Percentiles rank a stretch among this genome's conserved stretches.
These are phyloP conservation scores for Tortrix viridana DNA, from an alignment of 2,888 invertebrate species.

Conservation along the genomic window DNA sequence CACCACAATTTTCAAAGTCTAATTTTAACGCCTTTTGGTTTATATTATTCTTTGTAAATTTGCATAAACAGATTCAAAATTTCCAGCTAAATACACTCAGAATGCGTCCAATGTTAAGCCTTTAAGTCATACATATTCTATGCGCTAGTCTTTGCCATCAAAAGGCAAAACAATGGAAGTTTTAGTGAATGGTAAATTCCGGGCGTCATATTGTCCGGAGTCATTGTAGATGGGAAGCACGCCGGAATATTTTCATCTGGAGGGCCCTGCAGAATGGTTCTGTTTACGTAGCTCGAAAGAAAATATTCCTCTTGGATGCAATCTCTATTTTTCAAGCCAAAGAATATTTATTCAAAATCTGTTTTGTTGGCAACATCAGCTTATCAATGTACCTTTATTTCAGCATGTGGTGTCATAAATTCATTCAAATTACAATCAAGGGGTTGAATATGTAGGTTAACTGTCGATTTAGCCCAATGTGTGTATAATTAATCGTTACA, in stretches of 20 bases:
- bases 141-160: slow-evolving; percentile 29
- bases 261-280: slow-evolving; percentile 38
- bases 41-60: slow-evolving; percentile 2
- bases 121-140: slow-evolving; percentile 33
- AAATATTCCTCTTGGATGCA: slow-evolving; percentile 40
- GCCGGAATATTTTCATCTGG: slow-evolving; percentile 43
- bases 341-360: background rate
- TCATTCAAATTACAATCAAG: too few relatives aligned
- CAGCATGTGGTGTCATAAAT: too few relatives aligned
- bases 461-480: too few relatives aligned
- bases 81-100: slow-evolving; percentile 18
- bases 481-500: too few relatives aligned
- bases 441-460: too few relatives aligned
- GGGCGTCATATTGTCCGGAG: slow-evolving; percentile 41
- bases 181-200: slow-evolving; percentile 40
- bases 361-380: background rate
- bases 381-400: background rate
- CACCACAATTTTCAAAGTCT: background rate
- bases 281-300: slow-evolving; percentile 41
- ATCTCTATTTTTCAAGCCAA: slow-evolving; percentile 24
- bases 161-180: slow-evolving; percentile 44
- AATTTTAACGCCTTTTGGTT: slow-evolving; percentile 7
- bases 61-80: slow-evolving; percentile 20
- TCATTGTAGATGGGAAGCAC: slow-evolving; percentile 32
- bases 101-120: slow-evolving; percentile 12